Evolutionary conservation across 1,140 invertebrate species (phyloP), one percentile per base, ranked within the genome.

Genomic region (Palaemon carinicauda): DNA sequence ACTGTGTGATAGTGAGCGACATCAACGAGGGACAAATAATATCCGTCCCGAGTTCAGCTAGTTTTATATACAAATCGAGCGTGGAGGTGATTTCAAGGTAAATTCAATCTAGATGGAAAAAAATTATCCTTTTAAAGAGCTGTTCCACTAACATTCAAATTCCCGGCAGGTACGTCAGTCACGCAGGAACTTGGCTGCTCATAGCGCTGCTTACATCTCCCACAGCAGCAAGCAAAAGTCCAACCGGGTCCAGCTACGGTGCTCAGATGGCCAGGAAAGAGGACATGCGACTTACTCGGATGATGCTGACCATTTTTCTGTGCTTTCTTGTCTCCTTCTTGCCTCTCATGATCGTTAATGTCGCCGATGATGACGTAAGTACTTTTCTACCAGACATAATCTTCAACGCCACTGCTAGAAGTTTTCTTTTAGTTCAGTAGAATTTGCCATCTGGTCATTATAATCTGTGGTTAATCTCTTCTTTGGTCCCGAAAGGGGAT

Each of bases 301-400:
- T 97, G 88, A 97, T 97, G 95, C 92, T 96, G 52, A 94, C 95
- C 15, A 97, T 97, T 90, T 97, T 97, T 91, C 92, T 96, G 17
- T 96, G 95, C 90, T 97, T 97, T 91, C 91, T 97, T 1, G 91
- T 95, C 29, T 97, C 95, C 90, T 97, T 96, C 91, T 92, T 97
- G 79, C 96, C 96, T 0, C 92, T 97, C 53, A 96, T 96, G 95
- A 92, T 97, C 73, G 95, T 95, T 89, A 97, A 97, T 91, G 96
- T 97, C 17, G 93, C 95, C 56, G 95, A 96, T 90, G 95, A 96
- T 90, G 91, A 89, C 19, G 89, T 88, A 21, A 89, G 88, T 80
- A 7, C n/a, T n/a, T n/a, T n/a, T n/a, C n/a, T n/a, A n/a, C n/a
- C n/a, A n/a, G n/a, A n/a, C n/a, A n/a, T n/a, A n/a, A n/a, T n/a